These are phyloP conservation scores for Rostratula benghalensis DNA, from an alignment of 2,113 vertebrate genomes.

Conservation along the genomic window DNA sequence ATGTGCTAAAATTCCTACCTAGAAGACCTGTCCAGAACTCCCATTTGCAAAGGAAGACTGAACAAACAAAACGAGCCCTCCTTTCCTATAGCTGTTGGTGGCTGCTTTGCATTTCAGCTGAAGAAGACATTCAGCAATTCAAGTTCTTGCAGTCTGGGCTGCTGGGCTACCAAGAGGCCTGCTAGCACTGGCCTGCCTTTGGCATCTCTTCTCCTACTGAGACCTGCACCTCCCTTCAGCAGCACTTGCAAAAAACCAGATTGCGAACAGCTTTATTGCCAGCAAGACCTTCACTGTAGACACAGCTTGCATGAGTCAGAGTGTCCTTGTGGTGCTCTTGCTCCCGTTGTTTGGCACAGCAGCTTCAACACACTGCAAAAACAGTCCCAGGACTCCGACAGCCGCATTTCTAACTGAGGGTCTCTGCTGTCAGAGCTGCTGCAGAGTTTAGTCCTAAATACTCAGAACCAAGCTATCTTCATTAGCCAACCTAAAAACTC, in stretches of 20 bases:
- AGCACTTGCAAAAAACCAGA: neutral
- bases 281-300: neutral
- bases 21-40: neutral
- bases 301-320: neutral
- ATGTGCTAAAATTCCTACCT: rapidly evolving
- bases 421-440: neutral
- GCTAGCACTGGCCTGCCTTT: rapidly evolving
- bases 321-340: neutral
- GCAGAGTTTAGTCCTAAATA: neutral
- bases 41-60: rapidly evolving
- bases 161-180: neutral
- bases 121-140: neutral
- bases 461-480: neutral
- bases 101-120: neutral
- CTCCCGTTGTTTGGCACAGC: neutral
- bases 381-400: rapidly evolving
- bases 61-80: neutral
- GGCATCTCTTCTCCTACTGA: neutral
- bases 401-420: neutral
- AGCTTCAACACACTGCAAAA: neutral
- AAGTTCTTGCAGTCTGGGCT: neutral
- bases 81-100: neutral
- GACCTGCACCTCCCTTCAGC: neutral
- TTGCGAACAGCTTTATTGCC: neutral
- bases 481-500: neutral